Evolutionary conservation across 37 sponge, comb jelly and placozoan species (phyloP), one percentile per base, ranked within the genome.

Genomic region (Bolinopsis microptera): DNA sequence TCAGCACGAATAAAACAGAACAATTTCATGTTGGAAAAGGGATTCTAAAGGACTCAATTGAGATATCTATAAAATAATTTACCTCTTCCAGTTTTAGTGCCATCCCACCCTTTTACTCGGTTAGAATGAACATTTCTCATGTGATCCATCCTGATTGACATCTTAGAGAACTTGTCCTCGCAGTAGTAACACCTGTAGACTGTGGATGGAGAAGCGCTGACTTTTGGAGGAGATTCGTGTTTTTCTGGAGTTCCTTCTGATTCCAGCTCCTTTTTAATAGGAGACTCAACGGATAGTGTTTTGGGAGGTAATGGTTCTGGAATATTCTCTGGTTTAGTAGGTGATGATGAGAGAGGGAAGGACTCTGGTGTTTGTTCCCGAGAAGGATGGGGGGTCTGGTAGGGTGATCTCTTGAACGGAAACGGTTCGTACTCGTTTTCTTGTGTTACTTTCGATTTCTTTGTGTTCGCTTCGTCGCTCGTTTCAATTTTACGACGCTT

Each of bases 81-180:
- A 70, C 74, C 74, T 22, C 74, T 28, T 1, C 30, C 30, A 3
- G 18, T 48, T 25, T 3, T 40, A 38, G 61, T 9, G 9, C 38
- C 16, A 40, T 38, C 90, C 90, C 90, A 86, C 13, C 36, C 90
- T 27, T 34, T 86, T 28, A 86, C 30, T 22, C 61, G 41, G 32
- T 8, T 24, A 0, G 61, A n/a, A 38, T 86, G 90, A 27, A n/a
- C n/a, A n/a, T 8, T 86, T 48, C 61, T 86, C 90, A 86, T 86
- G 61, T 86, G 90, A 23, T 86, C 90, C 90, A 86, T 86, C 61
- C 90, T 86, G n/a, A 41, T 39, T 36, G 90, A 41, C 35, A 86
- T 9, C 30, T 86, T 86, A 25, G 26, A 36, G 30, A 86, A 86
- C 90, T 86, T 39, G 25, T 41, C 31, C 26, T 3, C 16, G 90